phyloP scores from a whole-genome alignment of 2,113 vertebrate genomes.

The Psittacus erithacus region DNA sequence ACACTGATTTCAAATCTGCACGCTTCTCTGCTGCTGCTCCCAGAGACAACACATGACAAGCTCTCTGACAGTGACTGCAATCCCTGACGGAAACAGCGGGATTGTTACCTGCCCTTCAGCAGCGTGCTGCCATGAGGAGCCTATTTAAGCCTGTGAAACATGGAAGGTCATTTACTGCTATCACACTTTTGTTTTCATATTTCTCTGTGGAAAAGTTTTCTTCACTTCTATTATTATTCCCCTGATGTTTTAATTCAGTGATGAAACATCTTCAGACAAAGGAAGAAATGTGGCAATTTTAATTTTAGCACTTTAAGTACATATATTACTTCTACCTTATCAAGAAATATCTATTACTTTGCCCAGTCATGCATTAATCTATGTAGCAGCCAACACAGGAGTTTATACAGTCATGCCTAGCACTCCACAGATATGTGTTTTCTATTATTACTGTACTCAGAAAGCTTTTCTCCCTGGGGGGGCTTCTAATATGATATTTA shows the following conservation, averaged over 20 bases:
- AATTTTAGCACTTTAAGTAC: background rate
- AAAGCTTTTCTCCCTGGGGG: constrained; percentile 22
- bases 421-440: background rate
- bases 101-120: background rate
- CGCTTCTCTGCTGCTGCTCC: background rate
- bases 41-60: background rate
- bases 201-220: background rate
- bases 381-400: background rate
- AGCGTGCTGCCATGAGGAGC: background rate
- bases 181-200: background rate
- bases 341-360: constrained; percentile 40
- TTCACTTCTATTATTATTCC: background rate
- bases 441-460: background rate
- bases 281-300: background rate
- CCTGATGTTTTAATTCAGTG: background rate
- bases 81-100: background rate
- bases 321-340: background rate
- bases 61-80: background rate
- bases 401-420: background rate
- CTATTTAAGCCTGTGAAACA: constrained; percentile 1
- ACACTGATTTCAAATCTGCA: background rate
- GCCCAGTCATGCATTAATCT: constrained; percentile 11
- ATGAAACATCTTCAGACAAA: constrained; percentile 24
- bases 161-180: background rate
- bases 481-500: constrained; percentile 55